Percentiles rank a stretch among this genome's conserved stretches.
Conservation (phyloP, 1,140 invertebrate species). For the Drosophila cardini region DNA sequence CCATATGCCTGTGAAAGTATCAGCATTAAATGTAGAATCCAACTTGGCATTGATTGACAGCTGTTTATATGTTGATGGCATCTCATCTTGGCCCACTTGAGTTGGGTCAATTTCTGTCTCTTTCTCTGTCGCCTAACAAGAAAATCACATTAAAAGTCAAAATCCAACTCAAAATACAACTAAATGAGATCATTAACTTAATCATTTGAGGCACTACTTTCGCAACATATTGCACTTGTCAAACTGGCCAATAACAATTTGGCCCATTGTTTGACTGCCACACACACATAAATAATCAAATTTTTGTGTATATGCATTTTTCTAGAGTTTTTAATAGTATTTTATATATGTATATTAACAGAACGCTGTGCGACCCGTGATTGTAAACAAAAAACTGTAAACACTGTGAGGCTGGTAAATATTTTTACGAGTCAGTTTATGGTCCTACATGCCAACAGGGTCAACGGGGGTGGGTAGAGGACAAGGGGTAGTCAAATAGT, state of each 20-base stretch:
- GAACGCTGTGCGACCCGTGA: slow-evolving; percentile 20
- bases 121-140: background rate
- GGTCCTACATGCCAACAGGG: slow-evolving; percentile 19
- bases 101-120: slow-evolving; percentile 39
- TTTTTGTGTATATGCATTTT: slow-evolving; percentile 60
- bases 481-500: background rate
- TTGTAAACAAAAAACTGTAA: slow-evolving; percentile 62
- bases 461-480: background rate
- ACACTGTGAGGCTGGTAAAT: slow-evolving; percentile 52
- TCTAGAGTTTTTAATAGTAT: slow-evolving; percentile 64
- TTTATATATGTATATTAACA: slow-evolving; percentile 56
- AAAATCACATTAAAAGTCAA: slow-evolving; percentile 16
- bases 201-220: background rate
- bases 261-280: background rate
- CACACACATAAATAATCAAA: slow-evolving; percentile 1
- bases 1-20: slow-evolving; percentile 32
- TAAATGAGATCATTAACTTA: background rate
- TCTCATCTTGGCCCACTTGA: slow-evolving; percentile 29
- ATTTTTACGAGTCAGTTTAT: slow-evolving; percentile 70
- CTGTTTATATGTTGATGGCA: slow-evolving; percentile 42
- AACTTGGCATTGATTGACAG: slow-evolving; percentile 68
- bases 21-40: slow-evolving; percentile 41
- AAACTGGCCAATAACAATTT: background rate
- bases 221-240: background rate
- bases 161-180: background rate